Base-by-base conservation (phyloP, 2,888 invertebrate species). In the Drosophila diplacantha region DNA sequence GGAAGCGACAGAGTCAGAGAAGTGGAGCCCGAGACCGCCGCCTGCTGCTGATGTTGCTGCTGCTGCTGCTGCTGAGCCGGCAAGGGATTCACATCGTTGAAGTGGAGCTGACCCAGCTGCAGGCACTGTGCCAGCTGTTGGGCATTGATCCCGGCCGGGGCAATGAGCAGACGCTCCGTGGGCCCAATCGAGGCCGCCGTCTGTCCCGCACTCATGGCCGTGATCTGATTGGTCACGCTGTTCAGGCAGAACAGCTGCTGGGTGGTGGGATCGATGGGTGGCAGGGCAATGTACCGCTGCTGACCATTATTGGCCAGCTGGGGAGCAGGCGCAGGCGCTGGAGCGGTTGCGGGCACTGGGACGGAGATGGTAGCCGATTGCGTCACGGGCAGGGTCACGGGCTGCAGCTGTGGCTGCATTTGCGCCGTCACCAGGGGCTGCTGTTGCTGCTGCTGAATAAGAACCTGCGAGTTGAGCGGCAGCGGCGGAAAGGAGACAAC, bases 191-290 rank as follows among this genome's bases (percentile, higher is more conserved):
- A 85, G 0, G 88, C 88, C 0, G 88, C 85, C 3, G 89, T 88
- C 65, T 88, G 87, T 3, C 83, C 85, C 3, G 89, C 85, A 73
- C 86, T 86, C 37, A 89, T 86, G 34, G 88, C 87, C 5, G 89
- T 88, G n/a, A 89, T 89, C 68, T 89, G 88, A 80, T 88, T 89
- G 38, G 86, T 89, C 3, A 88, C 73, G 5, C 88, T 88, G 62
- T 89, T 89, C 12, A 89, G 75, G 26, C 88, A 87, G 62, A 89
- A 89, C 34, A 89, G 60, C 61, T 89, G 89, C 53, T 88, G 89
- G 26, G 86, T 86, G n/a, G 78, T 77, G 4, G 82, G 84, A 76
- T 87, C 87, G 8, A 89, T 86, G 69, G 88, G 87, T 1, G 89
- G 89, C 58, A 89, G 69, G 12, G 88, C 83, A 14, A 89, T 86